A percentile compares a stretch with the other conserved stretches of the same genome.
Evolutionary conservation across 2,113 vertebrate species (phyloP).

Genomic region (Trichechus manatus): DNA sequence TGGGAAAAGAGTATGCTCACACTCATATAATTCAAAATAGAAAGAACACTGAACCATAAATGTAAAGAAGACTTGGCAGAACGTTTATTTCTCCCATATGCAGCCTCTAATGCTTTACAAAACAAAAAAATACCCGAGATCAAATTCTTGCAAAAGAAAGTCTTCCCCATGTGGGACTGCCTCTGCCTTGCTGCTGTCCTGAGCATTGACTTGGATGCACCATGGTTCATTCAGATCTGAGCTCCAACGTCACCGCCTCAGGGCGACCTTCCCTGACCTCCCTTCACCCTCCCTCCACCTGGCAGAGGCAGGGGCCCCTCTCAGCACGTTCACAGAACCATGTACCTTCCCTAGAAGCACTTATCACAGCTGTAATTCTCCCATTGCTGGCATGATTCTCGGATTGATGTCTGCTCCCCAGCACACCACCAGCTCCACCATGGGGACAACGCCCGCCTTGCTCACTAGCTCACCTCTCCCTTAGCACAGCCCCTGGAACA

Average conservation of each 20-base stretch:
- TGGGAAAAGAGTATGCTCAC: background rate
- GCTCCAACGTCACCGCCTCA: background rate
- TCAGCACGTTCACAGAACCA: background rate
- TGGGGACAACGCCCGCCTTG: too few species aligned
- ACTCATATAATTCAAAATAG: background rate
- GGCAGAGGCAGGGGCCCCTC: background rate
- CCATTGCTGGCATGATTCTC: background rate
- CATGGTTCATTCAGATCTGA: background rate
- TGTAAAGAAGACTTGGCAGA: background rate
- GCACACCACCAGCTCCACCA: background rate
- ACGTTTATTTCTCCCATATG: background rate
- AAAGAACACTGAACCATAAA: background rate
- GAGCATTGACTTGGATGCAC: background rate
- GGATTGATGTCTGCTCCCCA: background rate
- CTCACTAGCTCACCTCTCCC: background rate
- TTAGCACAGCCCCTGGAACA: background rate
- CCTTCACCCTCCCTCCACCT: accelerated
- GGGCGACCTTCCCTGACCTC: background rate
- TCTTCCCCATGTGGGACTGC: background rate
- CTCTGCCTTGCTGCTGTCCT: background rate
- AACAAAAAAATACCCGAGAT: background rate
- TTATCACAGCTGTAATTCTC: background rate
- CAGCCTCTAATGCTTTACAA: background rate
- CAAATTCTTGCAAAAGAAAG: background rate
- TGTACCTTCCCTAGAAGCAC: background rate